Conservation (phyloP, 2,113 vertebrate species). For the Mystacornis crossleyi region DNA sequence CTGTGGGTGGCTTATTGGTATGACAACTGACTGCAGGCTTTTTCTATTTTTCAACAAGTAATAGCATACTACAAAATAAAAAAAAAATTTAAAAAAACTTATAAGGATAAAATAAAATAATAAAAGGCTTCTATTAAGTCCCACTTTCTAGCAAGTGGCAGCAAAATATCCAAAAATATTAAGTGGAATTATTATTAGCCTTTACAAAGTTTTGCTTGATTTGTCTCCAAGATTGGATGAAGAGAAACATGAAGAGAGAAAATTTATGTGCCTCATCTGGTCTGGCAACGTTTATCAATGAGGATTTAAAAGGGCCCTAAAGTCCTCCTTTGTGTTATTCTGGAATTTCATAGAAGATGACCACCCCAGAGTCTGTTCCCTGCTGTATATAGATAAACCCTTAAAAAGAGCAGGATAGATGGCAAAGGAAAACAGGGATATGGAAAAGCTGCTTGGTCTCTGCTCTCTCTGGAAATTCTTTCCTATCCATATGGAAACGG, state of each 20-base stretch:
- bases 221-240: neutral
- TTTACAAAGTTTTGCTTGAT: neutral
- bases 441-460: neutral
- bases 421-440: neutral
- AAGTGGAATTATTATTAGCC: neutral
- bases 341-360: neutral
- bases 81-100: neutral
- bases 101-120: neutral
- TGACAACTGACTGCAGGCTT: neutral
- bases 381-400: rapidly evolving
- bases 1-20: neutral
- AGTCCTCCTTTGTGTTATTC: neutral
- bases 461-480: neutral
- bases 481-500: neutral
- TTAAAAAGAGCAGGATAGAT: neutral
- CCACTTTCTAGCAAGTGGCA: neutral
- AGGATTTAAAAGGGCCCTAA: neutral
- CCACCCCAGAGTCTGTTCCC: neutral
- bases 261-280: neutral
- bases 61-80: neutral
- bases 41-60: neutral
- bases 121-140: neutral
- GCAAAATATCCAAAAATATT: neutral
- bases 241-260: neutral
- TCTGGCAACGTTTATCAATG: neutral